Base-by-base conservation (phyloP, 1,140 invertebrate species). In the Tigriopus japonicus region DNA sequence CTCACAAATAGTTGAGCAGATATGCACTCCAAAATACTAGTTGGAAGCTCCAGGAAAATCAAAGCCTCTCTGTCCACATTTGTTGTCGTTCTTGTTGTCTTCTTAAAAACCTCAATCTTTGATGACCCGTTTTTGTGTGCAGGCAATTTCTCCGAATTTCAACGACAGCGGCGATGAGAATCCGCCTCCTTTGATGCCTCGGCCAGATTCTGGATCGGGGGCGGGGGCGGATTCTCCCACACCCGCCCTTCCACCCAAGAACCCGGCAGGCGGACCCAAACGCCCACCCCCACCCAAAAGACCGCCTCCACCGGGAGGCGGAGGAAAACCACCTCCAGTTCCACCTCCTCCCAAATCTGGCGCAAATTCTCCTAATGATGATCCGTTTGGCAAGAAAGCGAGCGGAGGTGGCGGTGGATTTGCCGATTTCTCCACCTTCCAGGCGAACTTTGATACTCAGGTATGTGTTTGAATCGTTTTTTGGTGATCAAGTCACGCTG, bases 231-330 rank as follows among this genome's bases (percentile, higher is more conserved):
- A 61, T 6, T 24, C 17, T 23, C 59, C 59, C 3, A 61, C 59
- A 1, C 59, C 59, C 1, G 59, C 59, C 35, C 49, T 61, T 1
- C 59, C 59, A 15, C 59, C 59, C 13, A 61, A 61, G 23, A 61
- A 40, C n/a, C n/a, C 17, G 10, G 59, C 59, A 14, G 59, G 49
- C 5, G 19, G 49, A n/a, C 59, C 59, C 13, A 61, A 53, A 23
- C 45, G 59, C 2, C 59, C 59, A 2, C 59, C 59, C 1, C 59
- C 59, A 3, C 59, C 59, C 10, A 61, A 54, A 21, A 54, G 59
- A 17, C 59, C 59, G 12, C 59, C 59, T 13, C 59, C 59, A 12
- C 59, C 59, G 1, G 51, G 51, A 1, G 35, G n/a, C 15, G 59
- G 42, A 40, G 24, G 23, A 6, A 17, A 24, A 12, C 42, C 59